Evolutionary conservation across 2,797 vertebrate genomes (phyloP).

Genomic region (Hafferia zeledoni): DNA sequence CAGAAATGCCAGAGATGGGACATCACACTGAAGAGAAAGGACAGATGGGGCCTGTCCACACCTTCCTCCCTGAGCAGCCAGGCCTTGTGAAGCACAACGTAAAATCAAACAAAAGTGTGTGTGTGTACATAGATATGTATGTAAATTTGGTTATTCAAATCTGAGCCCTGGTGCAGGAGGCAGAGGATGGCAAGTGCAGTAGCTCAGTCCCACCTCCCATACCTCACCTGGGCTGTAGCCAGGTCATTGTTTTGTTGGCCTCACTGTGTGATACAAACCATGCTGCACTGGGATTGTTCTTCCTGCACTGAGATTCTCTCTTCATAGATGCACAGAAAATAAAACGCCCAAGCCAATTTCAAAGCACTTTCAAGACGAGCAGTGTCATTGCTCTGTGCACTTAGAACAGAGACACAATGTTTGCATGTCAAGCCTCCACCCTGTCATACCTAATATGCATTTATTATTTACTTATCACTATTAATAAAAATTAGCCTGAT

Average conservation of each 20-base stretch:
- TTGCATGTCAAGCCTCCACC: neutral
- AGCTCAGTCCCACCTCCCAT: neutral
- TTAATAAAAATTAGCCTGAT: neutral
- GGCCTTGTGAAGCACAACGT: accelerated
- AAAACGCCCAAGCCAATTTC: neutral
- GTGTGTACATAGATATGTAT: accelerated
- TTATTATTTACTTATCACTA: neutral
- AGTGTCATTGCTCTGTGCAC: neutral
- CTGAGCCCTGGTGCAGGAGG: neutral
- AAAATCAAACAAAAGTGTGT: neutral
- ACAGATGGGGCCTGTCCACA: accelerated
- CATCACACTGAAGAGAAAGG: accelerated
- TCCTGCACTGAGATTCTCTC: neutral
- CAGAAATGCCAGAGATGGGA: neutral
- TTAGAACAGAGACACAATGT: neutral
- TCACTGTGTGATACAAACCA: accelerated
- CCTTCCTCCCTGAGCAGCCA: neutral
- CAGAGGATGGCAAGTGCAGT: neutral
- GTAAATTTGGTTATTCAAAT: neutral
- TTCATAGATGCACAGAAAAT: neutral
- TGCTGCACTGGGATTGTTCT: neutral
- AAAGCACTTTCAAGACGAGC: neutral
- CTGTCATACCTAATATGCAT: neutral
- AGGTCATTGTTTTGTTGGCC: accelerated
- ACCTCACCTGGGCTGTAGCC: neutral